phyloP scores from a whole-genome alignment of 2,888 invertebrate genomes.

The Machimus rusticus region DNA sequence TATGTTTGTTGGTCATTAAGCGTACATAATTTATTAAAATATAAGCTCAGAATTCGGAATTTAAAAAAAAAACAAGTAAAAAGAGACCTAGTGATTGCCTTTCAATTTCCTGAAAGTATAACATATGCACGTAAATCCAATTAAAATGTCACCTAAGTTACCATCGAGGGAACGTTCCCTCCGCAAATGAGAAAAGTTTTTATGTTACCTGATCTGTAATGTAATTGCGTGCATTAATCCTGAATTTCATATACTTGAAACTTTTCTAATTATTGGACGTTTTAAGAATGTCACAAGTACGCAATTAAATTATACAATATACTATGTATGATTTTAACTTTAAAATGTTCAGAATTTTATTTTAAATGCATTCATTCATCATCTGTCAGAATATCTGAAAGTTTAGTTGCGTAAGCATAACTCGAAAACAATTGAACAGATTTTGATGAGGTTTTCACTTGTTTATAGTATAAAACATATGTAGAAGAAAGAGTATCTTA shows the following conservation, averaged over 20 bases:
- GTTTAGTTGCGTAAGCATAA: too few relatives aligned
- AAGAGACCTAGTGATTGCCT: background rate
- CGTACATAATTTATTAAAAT: background rate
- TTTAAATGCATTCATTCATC: too few relatives aligned
- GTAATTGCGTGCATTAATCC: background rate
- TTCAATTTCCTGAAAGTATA: background rate
- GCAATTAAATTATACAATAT: background rate
- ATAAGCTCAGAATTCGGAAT: background rate
- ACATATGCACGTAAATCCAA: background rate
- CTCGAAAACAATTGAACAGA: too few relatives aligned
- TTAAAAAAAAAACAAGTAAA: background rate
- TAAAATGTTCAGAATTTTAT: background rate
- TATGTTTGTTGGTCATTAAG: background rate
- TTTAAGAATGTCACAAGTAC: background rate
- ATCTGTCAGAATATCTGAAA: too few relatives aligned
- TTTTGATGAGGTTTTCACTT: too few relatives aligned
- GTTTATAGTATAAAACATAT: too few relatives aligned
- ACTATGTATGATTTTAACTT: too few relatives aligned
- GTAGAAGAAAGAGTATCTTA: too few relatives aligned
- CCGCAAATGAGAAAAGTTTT: background rate
- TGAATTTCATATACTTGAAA: background rate
- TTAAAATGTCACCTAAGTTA: constrained; percentile 21
- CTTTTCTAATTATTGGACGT: background rate
- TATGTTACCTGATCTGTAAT: background rate
- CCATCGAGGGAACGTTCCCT: constrained; percentile 40